Evolutionary conservation across 2,888 invertebrate genomes (phyloP).

Genomic region (Heteromyza rotundicornis): DNA sequence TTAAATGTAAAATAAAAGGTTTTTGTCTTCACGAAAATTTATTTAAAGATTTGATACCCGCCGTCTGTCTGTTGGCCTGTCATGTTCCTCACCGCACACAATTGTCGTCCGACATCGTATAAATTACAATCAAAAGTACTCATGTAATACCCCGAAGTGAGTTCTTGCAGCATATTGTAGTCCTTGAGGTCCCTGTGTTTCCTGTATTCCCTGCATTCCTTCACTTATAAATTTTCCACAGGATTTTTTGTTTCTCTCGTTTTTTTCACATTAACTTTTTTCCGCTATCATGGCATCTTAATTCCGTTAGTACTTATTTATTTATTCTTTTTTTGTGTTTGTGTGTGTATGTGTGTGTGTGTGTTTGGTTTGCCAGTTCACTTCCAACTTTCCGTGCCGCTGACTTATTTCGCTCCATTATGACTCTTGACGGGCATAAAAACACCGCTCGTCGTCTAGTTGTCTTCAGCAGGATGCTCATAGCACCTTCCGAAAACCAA

Average conservation of each 20-base stretch:
- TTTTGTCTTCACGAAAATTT: no score
- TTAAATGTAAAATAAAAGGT: not conserved
- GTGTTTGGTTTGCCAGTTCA: no score
- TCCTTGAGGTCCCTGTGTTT: no score
- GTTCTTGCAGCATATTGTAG: not conserved
- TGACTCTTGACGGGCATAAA: constrained; percentile 22
- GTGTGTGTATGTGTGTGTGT: no score
- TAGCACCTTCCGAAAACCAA: not conserved
- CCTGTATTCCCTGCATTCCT: not conserved
- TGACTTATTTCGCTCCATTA: constrained; percentile 29
- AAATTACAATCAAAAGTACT: constrained; percentile 1
- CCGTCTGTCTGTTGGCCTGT: not conserved
- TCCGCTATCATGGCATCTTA: constrained; percentile 31
- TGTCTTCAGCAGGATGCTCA: not conserved
- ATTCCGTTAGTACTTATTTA: constrained; percentile 21
- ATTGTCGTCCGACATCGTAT: no score
- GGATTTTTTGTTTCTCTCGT: not conserved
- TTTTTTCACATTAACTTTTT: constrained; percentile 19
- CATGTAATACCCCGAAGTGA: not conserved
- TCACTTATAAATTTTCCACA: not conserved
- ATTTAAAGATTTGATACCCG: no score
- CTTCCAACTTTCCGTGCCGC: constrained; percentile 4
- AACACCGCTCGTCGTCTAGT: constrained; percentile 10
- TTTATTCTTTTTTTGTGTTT: constrained; percentile 15
- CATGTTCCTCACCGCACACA: not conserved